phyloP scores from a whole-genome alignment of 2,797 vertebrate genomes.

The Hypotaenidia philippensis region DNA sequence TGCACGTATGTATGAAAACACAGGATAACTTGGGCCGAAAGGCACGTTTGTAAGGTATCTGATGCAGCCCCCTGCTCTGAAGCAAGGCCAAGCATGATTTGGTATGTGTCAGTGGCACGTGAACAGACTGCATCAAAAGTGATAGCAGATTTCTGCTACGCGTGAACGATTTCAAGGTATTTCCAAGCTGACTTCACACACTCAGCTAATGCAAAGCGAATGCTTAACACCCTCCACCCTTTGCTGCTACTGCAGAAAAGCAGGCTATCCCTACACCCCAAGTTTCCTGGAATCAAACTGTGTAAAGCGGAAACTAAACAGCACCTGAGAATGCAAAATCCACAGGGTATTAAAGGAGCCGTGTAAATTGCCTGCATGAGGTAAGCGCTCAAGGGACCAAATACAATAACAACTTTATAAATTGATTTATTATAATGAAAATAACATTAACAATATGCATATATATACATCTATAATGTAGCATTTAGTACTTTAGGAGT shows the following conservation, averaged over 20 bases:
- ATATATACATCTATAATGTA: background rate
- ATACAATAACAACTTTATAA: background rate
- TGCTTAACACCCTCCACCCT: background rate
- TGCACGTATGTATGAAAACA: background rate
- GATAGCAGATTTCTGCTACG: background rate
- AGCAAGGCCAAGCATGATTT: background rate
- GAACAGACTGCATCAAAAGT: background rate
- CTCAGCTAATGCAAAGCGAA: background rate
- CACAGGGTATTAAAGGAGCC: background rate
- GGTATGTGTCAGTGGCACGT: background rate
- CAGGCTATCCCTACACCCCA: rapidly evolving
- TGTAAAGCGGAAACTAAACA: background rate
- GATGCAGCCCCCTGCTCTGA: background rate
- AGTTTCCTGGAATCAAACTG: background rate
- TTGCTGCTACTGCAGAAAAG: background rate
- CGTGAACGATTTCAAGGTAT: background rate
- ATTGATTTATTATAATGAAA: background rate
- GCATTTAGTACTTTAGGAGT: background rate
- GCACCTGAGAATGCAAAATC: background rate
- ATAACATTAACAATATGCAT: background rate
- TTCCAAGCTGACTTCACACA: background rate
- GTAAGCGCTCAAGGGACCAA: background rate
- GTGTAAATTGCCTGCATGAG: background rate
- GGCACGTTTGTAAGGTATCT: background rate
- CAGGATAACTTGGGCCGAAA: background rate